Evolutionary conservation across 2,113 vertebrate species (phyloP).

Genomic region (Blennius ocellaris): DNA sequence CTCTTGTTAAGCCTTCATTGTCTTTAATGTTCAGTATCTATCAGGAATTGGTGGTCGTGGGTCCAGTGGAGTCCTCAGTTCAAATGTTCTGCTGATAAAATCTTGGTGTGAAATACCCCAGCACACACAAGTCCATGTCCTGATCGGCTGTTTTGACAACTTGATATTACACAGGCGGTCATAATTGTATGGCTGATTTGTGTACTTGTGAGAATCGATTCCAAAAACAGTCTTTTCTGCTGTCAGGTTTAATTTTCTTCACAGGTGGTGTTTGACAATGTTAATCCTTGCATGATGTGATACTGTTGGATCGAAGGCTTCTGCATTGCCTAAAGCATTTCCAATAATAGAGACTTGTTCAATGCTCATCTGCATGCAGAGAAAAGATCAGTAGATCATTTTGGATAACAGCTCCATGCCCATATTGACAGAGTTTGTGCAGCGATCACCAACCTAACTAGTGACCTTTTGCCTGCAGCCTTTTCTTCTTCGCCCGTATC

Average conservation of each 20-base stretch:
- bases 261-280: slow-evolving; percentile 16
- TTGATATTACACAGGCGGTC: no score
- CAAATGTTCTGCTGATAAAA: no score
- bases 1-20: no score
- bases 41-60: no score
- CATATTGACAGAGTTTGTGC: slow-evolving; percentile 23
- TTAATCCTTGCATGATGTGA: slow-evolving; percentile 6
- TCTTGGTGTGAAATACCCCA: no score
- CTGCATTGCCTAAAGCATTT: slow-evolving; percentile 14
- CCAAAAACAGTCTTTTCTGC: slow-evolving; percentile 22
- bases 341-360: not conserved
- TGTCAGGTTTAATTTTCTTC: slow-evolving; percentile 20
- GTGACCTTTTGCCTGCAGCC: slow-evolving; percentile 58
- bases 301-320: slow-evolving; percentile 17
- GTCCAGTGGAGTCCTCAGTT: no score
- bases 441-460: slow-evolving; percentile 31
- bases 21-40: no score
- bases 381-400: slow-evolving; percentile 32
- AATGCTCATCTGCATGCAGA: slow-evolving; percentile 30
- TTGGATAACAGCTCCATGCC: slow-evolving; percentile 36
- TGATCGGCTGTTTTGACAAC: no score
- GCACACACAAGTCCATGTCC: no score
- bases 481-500: slow-evolving; percentile 39
- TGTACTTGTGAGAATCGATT: not conserved
- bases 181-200: no score